Evolutionary conservation across 1,140 invertebrate genomes (phyloP).

Genomic region (Campoletis sonorensis): DNA sequence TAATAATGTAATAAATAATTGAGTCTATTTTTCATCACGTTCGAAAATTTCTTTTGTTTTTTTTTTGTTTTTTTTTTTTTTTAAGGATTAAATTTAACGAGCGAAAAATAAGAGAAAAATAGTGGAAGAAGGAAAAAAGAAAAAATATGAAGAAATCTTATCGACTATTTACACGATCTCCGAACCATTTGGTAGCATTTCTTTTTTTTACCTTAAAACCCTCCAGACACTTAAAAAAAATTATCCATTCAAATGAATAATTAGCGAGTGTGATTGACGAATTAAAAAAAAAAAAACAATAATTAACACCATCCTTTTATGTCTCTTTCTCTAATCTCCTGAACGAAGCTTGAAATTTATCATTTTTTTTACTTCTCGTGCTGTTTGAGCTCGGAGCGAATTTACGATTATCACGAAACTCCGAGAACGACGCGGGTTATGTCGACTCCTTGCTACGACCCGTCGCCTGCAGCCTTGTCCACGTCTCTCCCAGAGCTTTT

Average conservation of each 20-base stretch:
- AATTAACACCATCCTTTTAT: background rate
- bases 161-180: conserved; percentile 46
- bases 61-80: no score
- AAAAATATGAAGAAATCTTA: background rate
- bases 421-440: conserved; percentile 57
- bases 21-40: conserved; percentile 28
- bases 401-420: conserved; percentile 23
- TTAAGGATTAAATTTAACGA: no score
- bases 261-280: conserved; percentile 56
- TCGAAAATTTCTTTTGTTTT: no score
- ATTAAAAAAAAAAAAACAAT: conserved; percentile 14
- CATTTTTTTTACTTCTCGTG: conserved; percentile 25
- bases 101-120: no score
- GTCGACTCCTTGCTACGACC: conserved; percentile 73
- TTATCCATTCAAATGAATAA: conserved; percentile 43
- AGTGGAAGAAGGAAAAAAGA: no score
- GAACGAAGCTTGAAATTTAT: conserved; percentile 27
- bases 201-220: conserved; percentile 27
- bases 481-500: conserved; percentile 95
- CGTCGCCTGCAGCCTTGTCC: conserved; percentile 87
- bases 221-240: conserved; percentile 6
- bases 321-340: conserved; percentile 29
- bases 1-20: conserved; percentile 66
- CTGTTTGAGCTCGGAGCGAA: background rate
- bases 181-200: conserved; percentile 50